Conservation (phyloP, 2,797 vertebrate species). For the Vipera latastei region DNA sequence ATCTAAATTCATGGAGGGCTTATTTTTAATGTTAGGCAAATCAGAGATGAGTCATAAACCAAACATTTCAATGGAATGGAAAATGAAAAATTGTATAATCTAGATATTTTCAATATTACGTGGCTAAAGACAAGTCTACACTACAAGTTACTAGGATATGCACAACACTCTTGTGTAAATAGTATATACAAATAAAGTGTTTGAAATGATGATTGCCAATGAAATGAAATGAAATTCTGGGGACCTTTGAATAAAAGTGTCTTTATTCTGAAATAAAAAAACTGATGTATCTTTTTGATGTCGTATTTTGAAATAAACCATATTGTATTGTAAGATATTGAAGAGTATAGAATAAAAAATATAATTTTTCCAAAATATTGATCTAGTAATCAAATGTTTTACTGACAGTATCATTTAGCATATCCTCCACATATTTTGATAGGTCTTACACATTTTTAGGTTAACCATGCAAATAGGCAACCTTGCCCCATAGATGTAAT, state of each 20-base stretch:
- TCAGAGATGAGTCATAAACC: conserved; percentile 64
- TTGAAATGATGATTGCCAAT: neutral
- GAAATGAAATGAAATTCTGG: neutral
- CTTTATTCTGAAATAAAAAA: neutral
- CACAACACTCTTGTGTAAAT: neutral
- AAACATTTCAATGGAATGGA: conserved; percentile 28
- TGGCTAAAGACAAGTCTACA: neutral
- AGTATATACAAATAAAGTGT: neutral
- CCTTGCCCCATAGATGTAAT: neutral
- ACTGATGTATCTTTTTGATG: neutral
- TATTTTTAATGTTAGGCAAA: conserved; percentile 42
- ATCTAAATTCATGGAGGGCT: conserved; percentile 42
- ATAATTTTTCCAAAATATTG: neutral
- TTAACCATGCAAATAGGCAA: neutral
- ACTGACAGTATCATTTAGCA: neutral
- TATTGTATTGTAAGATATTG: neutral
- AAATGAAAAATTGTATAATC: conserved; percentile 7
- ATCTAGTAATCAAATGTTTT: neutral
- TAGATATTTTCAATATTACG: neutral
- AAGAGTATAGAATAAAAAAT: neutral
- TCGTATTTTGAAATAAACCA: neutral
- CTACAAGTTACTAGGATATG: neutral
- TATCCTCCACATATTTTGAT: neutral
- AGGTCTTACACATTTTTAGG: neutral
- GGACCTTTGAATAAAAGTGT: neutral